Evolutionary conservation across 2,113 vertebrate genomes (phyloP).

Genomic region (Gallinago paraguaiae): DNA sequence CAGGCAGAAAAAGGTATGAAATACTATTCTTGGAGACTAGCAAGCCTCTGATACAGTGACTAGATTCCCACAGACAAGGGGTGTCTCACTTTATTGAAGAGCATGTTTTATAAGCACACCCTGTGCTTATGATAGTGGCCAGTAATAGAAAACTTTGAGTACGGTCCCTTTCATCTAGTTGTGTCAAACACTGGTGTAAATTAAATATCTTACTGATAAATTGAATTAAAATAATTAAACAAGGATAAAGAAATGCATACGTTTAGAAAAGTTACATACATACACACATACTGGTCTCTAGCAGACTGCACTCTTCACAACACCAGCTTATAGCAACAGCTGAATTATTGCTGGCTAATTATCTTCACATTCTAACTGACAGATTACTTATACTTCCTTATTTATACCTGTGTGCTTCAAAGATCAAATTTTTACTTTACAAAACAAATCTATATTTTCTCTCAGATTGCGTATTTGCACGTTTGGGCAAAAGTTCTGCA

Average conservation of each 20-base stretch:
- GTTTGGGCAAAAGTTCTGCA: not conserved
- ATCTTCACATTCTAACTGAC: not conserved
- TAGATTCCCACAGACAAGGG: not conserved
- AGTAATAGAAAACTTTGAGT: not conserved
- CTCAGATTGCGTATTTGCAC: fast-evolving
- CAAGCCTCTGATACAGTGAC: not conserved
- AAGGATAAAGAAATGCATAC: not conserved
- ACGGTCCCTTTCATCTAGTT: not conserved
- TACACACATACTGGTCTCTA: no score
- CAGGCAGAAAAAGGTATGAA: not conserved
- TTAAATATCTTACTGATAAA: not conserved
- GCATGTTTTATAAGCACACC: not conserved
- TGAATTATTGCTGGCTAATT: not conserved
- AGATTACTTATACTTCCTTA: not conserved
- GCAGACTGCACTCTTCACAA: fast-evolving
- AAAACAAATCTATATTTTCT: not conserved
- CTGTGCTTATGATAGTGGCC: not conserved
- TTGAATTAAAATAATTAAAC: not conserved
- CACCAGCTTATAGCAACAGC: not conserved
- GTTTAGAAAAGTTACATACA: not conserved
- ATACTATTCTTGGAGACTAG: not conserved
- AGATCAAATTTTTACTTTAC: not conserved
- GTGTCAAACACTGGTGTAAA: not conserved
- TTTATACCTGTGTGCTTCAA: not conserved
- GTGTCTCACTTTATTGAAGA: not conserved